Percentiles rank a stretch among this genome's conserved stretches.
phyloP scores from a whole-genome alignment of 2,797 vertebrate genomes.

The Spheniscus humboldti region DNA sequence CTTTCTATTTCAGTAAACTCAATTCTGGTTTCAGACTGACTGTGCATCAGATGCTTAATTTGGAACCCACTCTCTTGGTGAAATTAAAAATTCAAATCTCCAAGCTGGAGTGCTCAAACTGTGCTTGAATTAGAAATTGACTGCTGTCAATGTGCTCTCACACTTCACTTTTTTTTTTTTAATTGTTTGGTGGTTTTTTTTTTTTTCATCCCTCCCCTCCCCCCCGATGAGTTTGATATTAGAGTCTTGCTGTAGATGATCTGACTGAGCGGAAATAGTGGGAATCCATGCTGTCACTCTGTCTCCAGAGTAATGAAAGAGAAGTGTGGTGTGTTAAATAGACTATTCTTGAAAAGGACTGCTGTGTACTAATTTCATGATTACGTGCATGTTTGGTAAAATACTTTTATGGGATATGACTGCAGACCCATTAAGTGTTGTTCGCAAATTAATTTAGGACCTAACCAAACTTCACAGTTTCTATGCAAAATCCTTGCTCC shows the following conservation, averaged over 20 bases:
- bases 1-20: constrained; percentile 67
- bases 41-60: constrained; percentile 66
- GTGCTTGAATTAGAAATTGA: constrained; percentile 68
- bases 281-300: constrained; percentile 43
- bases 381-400: background rate
- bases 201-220: background rate
- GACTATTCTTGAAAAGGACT: constrained; percentile 1
- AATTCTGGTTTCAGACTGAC: constrained; percentile 61
- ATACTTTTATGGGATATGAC: background rate
- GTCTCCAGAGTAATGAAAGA: constrained; percentile 45
- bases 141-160: constrained; percentile 63
- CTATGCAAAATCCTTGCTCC: background rate
- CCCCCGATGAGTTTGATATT: constrained; percentile 22
- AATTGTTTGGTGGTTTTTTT: background rate
- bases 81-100: constrained; percentile 70
- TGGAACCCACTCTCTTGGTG: constrained; percentile 53
- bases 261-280: constrained; percentile 53
- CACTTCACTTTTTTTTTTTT: background rate
- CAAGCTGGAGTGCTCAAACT: constrained; percentile 61
- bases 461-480: background rate
- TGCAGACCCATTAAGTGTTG: background rate
- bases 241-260: constrained; percentile 33
- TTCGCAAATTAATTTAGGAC: constrained; percentile 1
- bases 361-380: background rate
- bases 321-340: constrained; percentile 53